A percentile compares a stretch with the other conserved stretches of the same genome.
Conservation (phyloP, 1,140 invertebrate species). For the Calephelis virginiensis region DNA sequence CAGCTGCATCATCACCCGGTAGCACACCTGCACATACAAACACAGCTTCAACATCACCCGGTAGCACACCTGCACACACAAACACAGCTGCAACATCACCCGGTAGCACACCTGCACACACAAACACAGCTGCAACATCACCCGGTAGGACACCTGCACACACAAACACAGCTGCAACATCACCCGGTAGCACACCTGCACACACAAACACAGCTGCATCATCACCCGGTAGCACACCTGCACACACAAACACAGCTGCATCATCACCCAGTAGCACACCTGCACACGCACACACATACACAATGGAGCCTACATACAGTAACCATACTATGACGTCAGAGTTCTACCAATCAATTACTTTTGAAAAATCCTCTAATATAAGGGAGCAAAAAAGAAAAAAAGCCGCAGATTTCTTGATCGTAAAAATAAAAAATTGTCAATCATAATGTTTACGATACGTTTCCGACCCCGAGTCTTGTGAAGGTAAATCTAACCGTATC, state of each 20-base stretch:
- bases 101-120: conserved; percentile 92
- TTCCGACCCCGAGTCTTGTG: too few relatives aligned
- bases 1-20: conserved; percentile 98
- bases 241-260: conserved; percentile 90
- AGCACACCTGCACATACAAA: conserved; percentile 87
- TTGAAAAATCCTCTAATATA: too few relatives aligned
- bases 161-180: conserved; percentile 96
- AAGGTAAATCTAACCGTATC: too few relatives aligned
- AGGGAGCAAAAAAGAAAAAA: too few relatives aligned
- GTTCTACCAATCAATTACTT: too few relatives aligned
- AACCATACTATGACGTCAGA: too few relatives aligned
- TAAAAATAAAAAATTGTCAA: too few relatives aligned
- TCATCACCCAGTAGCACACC: conserved; percentile 98
- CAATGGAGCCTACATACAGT: too few relatives aligned
- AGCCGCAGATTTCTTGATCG: too few relatives aligned
- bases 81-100: conserved; percentile 98
- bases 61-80: conserved; percentile 91
- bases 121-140: conserved; percentile 97
- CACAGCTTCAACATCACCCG: conserved; percentile 99
- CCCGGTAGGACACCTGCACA: conserved; percentile 94
- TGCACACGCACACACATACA: conserved; percentile 44
- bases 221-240: conserved; percentile 98
- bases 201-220: conserved; percentile 92
- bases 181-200: conserved; percentile 94
- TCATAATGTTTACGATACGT: too few relatives aligned